Percentiles rank a stretch among this genome's conserved stretches.
phyloP scores from a whole-genome alignment of 64 coral and sea anemone species.

The Dendrophyllia cribrosa region DNA sequence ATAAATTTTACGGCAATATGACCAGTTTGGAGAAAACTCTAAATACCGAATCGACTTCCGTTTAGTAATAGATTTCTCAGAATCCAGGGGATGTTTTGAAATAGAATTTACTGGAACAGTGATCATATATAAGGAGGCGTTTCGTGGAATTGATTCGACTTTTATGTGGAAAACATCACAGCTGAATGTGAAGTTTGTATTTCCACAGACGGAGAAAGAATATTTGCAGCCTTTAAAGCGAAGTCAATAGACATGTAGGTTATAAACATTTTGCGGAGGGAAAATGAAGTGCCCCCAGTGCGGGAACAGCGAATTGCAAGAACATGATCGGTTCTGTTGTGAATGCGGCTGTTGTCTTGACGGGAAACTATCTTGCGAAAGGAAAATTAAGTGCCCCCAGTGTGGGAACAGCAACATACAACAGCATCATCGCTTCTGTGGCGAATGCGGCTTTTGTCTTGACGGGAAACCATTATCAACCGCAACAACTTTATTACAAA shows the following conservation, averaged over 20 bases:
- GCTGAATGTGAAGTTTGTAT: background rate
- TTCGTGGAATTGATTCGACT: background rate
- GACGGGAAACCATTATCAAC: background rate
- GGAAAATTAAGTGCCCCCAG: background rate
- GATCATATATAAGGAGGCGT: background rate
- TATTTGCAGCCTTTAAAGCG: background rate
- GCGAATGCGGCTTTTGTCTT: background rate
- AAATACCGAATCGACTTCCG: background rate
- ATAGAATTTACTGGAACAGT: background rate
- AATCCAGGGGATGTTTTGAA: background rate
- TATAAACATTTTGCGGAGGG: no score
- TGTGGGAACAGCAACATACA: constrained; percentile 21
- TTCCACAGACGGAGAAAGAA: background rate
- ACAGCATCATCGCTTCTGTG: constrained; percentile 18
- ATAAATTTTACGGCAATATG: no score
- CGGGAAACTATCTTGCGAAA: no score
- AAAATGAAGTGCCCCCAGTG: constrained; percentile 10
- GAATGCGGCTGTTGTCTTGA: constrained; percentile 6
- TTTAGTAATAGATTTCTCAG: background rate
- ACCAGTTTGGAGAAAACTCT: background rate
- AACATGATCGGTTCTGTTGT: constrained; percentile 15
- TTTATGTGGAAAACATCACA: background rate
- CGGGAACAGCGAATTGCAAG: constrained; percentile 15
- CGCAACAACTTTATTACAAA: no score
- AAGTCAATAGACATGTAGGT: background rate